Evolutionary conservation across 2,888 invertebrate species (phyloP), one percentile per base, ranked within the genome.

Genomic region (Rutpela maculata): DNA sequence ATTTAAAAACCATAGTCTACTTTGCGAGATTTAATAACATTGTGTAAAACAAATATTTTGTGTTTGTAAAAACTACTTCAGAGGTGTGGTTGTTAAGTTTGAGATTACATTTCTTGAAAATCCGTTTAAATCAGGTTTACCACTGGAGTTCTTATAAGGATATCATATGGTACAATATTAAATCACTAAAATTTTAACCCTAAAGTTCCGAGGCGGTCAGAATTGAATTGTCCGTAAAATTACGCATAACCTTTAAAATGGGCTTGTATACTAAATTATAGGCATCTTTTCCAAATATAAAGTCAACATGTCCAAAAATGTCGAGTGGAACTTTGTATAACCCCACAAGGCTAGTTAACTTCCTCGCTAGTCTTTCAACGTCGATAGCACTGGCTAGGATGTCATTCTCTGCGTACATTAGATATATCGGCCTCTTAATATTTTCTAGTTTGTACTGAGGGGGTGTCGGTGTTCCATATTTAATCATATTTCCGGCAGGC

Each of bases 261-360:
- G 85, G 86, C 66, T 89, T 76, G 84, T 94, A 95, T 3, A 95
- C 92, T 10, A 94, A 87, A 78, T 89, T 89, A 0, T 91, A 91
- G 0, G 93, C 93, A 84, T 95, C 92, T 9, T 90, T 91, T 0
- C 92, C 95, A 91, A 92, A 95, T 10, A 95, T 83, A 85, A 94
- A 95, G 87, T 95, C 95, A n/a, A 95, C 89, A 83, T 95, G 95
- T 86, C 94, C 95, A 84, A 95, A 95, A 76, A 92, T 90, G 56
- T 92, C 89, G 65, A 91, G 89, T 0, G 93, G 92, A 12, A 95
- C 92, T 82, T 92, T 89, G 82, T 92, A 93, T 85, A 92, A 90
- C 38, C 92, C 93, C 66, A 93, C 90, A 3, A 91, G 90, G 84
- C 92, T 92, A 0, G 90, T 89, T 17, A 95, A 85, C 74, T 91